Percentiles rank a stretch among this genome's conserved stretches.
These are phyloP conservation scores for Sphaerodactylus townsendi DNA, from an alignment of 2,113 vertebrate genomes.

Conservation along the genomic window DNA sequence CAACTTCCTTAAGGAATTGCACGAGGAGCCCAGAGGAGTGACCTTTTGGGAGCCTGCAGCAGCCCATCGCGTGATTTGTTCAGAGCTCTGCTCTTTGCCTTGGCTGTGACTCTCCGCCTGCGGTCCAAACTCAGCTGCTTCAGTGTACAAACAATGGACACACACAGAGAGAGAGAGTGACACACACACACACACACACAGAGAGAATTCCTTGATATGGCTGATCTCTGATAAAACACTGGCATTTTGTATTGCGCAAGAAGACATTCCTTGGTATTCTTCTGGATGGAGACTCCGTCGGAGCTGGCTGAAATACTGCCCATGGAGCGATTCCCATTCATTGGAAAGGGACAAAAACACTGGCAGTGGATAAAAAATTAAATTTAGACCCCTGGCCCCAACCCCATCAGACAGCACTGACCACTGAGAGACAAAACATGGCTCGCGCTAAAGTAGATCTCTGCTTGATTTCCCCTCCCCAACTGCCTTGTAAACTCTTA, in stretches of 20 bases:
- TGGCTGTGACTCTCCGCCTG: slow-evolving; percentile 55
- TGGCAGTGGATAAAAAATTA: slow-evolving; percentile 42
- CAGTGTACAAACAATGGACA: slow-evolving; percentile 38
- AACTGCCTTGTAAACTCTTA: not conserved
- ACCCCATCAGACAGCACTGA: slow-evolving; percentile 28
- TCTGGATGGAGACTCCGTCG: slow-evolving; percentile 47
- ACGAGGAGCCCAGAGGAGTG: slow-evolving; percentile 63
- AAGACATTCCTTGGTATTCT: slow-evolving; percentile 43
- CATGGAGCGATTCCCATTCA: slow-evolving; percentile 44
- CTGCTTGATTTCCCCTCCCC: slow-evolving; percentile 36
- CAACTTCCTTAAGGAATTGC: slow-evolving; percentile 71
- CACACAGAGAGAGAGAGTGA: not conserved
- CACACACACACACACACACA: not conserved
- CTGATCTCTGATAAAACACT: slow-evolving; percentile 34
- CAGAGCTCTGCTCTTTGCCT: slow-evolving; percentile 53
- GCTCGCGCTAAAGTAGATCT: slow-evolving; percentile 20
- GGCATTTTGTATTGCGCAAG: slow-evolving; percentile 38
- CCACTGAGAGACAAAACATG: slow-evolving; percentile 30
- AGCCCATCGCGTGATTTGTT: slow-evolving; percentile 62
- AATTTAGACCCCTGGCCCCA: slow-evolving; percentile 47
- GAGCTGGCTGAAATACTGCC: slow-evolving; percentile 51
- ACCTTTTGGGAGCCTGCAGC: slow-evolving; percentile 68
- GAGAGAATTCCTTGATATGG: slow-evolving; percentile 1
- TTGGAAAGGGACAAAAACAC: slow-evolving; percentile 12
- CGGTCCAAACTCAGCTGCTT: not conserved